phyloP scores from a whole-genome alignment of 2,113 vertebrate genomes.

The Rhombomys opimus region DNA sequence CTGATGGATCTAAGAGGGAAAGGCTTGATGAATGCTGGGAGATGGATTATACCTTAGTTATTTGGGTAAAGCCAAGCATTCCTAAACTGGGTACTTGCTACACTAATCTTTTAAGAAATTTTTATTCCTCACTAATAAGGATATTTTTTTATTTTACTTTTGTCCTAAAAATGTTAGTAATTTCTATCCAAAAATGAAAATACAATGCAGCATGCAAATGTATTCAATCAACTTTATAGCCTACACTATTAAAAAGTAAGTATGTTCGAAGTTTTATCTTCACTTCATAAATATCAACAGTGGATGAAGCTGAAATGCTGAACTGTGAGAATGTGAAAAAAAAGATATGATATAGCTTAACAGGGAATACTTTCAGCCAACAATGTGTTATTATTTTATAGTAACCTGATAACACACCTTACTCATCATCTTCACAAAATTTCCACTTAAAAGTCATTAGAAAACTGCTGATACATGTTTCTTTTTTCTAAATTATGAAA shows the following conservation, averaged over 20 bases:
- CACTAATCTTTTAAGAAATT: conserved; percentile 47
- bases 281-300: neutral
- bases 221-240: neutral
- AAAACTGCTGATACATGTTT: neutral
- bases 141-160: conserved; percentile 44
- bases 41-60: conserved; percentile 57
- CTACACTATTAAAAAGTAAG: neutral
- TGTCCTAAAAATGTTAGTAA: conserved; percentile 57
- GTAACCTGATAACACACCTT: neutral
- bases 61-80: conserved; percentile 62
- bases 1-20: conserved; percentile 26
- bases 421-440: neutral
- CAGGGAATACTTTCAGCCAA: neutral
- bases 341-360: neutral
- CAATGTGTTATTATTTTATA: neutral
- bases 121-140: conserved; percentile 53
- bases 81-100: conserved; percentile 32
- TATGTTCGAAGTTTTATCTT: neutral
- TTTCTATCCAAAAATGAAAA: conserved; percentile 34
- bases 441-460: neutral
- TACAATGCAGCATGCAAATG: neutral
- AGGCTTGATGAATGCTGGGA: conserved; percentile 48
- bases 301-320: neutral
- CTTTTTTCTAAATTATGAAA: neutral
- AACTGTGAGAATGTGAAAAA: neutral